A percentile compares a stretch with the other conserved stretches of the same genome.
Evolutionary conservation across 2,113 vertebrate species (phyloP).

Genomic region (Gorilla gorilla): DNA sequence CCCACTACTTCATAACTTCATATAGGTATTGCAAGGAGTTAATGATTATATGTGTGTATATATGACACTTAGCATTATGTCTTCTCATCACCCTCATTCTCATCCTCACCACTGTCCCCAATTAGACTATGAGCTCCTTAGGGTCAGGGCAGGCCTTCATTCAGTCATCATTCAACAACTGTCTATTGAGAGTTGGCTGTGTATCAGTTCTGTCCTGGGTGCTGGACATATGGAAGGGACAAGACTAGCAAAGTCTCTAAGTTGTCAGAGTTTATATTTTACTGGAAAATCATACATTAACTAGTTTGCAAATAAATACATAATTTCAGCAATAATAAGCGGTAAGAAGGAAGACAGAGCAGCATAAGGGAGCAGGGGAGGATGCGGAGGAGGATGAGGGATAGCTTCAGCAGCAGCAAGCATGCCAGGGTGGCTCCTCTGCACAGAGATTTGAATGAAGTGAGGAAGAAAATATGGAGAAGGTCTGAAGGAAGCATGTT

Average conservation of each 20-base stretch:
- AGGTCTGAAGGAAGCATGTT: background rate
- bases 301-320: background rate
- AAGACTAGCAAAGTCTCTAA: background rate
- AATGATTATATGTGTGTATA: background rate
- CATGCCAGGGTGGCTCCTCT: background rate
- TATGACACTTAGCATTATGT: background rate
- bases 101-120: background rate
- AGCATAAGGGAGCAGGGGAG: background rate
- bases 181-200: background rate
- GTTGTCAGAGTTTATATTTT: background rate
- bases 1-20: background rate
- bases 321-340: background rate
- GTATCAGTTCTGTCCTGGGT: background rate
- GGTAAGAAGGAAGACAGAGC: background rate
- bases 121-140: background rate
- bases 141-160: background rate
- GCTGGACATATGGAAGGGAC: background rate
- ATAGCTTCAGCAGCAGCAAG: background rate
- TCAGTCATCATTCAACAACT: background rate
- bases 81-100: too few species aligned
- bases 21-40: background rate
- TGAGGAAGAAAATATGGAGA: background rate
- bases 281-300: background rate
- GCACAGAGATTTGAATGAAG: background rate
- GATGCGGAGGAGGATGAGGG: background rate